Conservation (phyloP, 1,140 invertebrate genomes). For the Nasonia giraulti region DNA sequence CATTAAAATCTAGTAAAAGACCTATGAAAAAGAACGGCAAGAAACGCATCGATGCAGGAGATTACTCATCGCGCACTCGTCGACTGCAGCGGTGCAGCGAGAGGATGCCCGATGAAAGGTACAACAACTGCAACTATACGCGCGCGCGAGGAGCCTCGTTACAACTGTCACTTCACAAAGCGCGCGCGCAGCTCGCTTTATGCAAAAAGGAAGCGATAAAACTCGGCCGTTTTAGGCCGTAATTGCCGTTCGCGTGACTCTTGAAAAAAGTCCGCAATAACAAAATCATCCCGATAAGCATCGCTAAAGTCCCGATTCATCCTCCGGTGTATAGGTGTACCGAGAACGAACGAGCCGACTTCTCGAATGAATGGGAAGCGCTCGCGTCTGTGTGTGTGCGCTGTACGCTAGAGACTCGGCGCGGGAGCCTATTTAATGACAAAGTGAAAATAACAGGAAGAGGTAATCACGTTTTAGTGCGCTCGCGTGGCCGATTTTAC, state of each 20-base stretch:
- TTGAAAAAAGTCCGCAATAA: neutral
- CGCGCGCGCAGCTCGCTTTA: neutral
- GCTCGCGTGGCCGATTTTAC: slow-evolving; percentile 37
- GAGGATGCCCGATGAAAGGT: slow-evolving; percentile 12
- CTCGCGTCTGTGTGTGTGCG: neutral
- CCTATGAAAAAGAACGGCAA: neutral
- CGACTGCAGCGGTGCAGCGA: neutral
- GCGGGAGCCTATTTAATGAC: slow-evolving; percentile 41
- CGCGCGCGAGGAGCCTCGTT: neutral
- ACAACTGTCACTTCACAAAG: neutral
- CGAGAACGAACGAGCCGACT: neutral
- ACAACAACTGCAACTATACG: neutral
- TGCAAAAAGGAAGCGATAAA: slow-evolving; percentile 35
- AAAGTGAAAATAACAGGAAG: slow-evolving; percentile 51
- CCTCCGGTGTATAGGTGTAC: neutral
- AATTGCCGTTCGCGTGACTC: neutral
- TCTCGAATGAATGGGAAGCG: slow-evolving; percentile 4
- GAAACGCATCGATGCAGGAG: neutral
- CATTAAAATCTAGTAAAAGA: neutral
- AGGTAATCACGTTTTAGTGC: slow-evolving; percentile 46
- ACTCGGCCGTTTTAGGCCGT: neutral
- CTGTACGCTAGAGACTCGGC: no score
- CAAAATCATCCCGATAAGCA: slow-evolving; percentile 7
- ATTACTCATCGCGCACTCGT: neutral
- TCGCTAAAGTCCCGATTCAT: neutral